phyloP scores from a whole-genome alignment of 2,113 vertebrate genomes.

The Microtus pennsylvanicus region DNA sequence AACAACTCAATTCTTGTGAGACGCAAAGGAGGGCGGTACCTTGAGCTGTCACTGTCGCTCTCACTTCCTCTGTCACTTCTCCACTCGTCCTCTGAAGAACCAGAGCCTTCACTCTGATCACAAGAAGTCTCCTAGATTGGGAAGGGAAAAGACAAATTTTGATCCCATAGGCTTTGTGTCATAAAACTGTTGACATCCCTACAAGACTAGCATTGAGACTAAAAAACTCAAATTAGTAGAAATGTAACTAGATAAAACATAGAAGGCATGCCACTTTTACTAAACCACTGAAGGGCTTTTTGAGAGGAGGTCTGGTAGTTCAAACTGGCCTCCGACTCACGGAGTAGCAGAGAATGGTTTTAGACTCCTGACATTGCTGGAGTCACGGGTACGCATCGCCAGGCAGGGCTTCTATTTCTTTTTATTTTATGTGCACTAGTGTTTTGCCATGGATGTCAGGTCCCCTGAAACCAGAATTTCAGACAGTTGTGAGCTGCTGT shows the following conservation, averaged over 20 bases:
- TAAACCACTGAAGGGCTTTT: background rate
- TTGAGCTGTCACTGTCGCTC: conserved; percentile 91
- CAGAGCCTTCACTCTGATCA: conserved; percentile 89
- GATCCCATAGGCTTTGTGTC: background rate
- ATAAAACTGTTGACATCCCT: background rate
- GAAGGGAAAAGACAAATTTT: background rate
- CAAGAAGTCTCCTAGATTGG: conserved; percentile 91
- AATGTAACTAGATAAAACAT: background rate
- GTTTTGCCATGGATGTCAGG: background rate
- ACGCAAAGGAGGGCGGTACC: conserved; percentile 83
- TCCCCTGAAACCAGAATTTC: background rate
- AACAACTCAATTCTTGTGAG: background rate
- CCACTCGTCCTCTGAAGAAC: conserved; percentile 94
- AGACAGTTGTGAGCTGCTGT: background rate
- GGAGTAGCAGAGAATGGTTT: background rate
- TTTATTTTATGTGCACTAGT: background rate
- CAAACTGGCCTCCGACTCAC: background rate
- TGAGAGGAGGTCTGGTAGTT: background rate
- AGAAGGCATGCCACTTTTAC: background rate
- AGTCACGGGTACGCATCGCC: background rate
- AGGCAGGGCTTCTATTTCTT: background rate
- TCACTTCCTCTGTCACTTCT: conserved; percentile 93
- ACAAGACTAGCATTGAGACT: background rate
- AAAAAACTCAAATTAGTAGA: background rate
- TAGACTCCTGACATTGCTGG: background rate